These are phyloP conservation scores for Macrotis lagotis DNA, from an alignment of 2,113 vertebrate species.

Conservation along the genomic window DNA sequence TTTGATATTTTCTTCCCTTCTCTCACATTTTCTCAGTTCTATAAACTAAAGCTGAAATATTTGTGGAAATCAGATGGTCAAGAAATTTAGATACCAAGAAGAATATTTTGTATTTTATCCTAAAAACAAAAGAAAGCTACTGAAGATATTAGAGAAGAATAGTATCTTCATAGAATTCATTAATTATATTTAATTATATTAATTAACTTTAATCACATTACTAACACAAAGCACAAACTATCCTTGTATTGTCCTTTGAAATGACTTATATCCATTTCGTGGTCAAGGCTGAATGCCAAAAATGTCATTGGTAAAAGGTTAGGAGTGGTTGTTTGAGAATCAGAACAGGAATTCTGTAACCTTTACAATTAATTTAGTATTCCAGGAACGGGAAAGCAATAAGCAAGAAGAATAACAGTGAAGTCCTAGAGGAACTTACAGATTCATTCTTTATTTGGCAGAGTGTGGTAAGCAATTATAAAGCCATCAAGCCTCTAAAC, in stretches of 20 bases:
- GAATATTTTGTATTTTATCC: no score
- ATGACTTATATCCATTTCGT: background rate
- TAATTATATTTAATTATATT: background rate
- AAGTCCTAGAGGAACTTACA: constrained; percentile 76
- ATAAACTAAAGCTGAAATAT: no score
- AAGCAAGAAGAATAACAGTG: constrained; percentile 79
- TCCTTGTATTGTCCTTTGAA: background rate
- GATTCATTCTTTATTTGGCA: constrained; percentile 79
- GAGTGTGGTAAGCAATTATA: constrained; percentile 77
- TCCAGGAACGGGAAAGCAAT: constrained; percentile 77
- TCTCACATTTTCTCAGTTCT: no score
- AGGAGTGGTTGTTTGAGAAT: constrained; percentile 65
- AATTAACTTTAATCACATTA: background rate
- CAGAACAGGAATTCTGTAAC: constrained; percentile 77
- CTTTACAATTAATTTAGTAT: constrained; percentile 81
- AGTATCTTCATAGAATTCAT: no score
- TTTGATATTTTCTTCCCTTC: no score
- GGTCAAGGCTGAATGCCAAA: background rate
- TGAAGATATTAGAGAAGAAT: no score
- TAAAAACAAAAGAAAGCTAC: no score
- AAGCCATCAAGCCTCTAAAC: constrained; percentile 79
- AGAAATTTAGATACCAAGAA: no score
- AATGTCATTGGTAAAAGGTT: background rate
- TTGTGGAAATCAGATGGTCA: no score
- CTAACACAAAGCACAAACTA: background rate